A percentile compares a stretch with the other conserved stretches of the same genome.
These are phyloP conservation scores for Cerceris rybyensis DNA, from an alignment of 2,888 invertebrate species.

Conservation along the genomic window DNA sequence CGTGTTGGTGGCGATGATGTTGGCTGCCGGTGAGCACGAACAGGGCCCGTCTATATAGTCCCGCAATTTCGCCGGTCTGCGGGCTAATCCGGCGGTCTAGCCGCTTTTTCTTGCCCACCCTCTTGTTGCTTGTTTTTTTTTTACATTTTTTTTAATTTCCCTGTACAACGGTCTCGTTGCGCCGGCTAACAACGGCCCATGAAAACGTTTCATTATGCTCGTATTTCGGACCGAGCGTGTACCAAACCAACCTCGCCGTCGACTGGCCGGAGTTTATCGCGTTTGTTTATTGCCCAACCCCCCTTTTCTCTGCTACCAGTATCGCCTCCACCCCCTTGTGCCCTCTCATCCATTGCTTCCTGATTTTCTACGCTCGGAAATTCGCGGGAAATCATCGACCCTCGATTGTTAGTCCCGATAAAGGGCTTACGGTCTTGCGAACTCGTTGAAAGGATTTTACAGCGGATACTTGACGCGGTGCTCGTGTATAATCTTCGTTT, in stretches of 20 bases:
- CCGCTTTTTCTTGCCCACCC: slow-evolving; percentile 23
- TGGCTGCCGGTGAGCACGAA: not conserved
- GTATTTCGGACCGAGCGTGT: slow-evolving; percentile 49
- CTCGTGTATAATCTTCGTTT: too few relatives aligned
- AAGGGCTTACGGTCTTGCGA: slow-evolving; percentile 32
- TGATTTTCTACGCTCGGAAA: slow-evolving; percentile 30
- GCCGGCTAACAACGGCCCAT: slow-evolving; percentile 57
- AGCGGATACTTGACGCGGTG: not conserved
- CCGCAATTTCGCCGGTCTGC: slow-evolving; percentile 30
- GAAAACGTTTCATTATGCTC: slow-evolving; percentile 64
- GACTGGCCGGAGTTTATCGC: slow-evolving; percentile 51
- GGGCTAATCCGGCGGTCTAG: slow-evolving; percentile 7
- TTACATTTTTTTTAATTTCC: slow-evolving; percentile 30
- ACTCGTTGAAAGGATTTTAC: slow-evolving; percentile 25
- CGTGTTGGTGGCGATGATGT: not conserved
- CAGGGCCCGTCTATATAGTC: slow-evolving; percentile 9
- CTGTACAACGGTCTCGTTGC: slow-evolving; percentile 17
- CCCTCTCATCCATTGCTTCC: slow-evolving; percentile 38
- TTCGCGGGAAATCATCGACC: slow-evolving; percentile 56
- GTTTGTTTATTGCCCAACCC: slow-evolving; percentile 46
- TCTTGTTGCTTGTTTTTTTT: slow-evolving; percentile 2
- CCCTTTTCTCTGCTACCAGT: not conserved
- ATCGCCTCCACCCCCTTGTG: slow-evolving; percentile 9
- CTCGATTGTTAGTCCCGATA: slow-evolving; percentile 27
- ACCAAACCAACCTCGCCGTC: slow-evolving; percentile 21